Conservation (phyloP, 2,797 vertebrate species). For the Cuniculus paca region DNA sequence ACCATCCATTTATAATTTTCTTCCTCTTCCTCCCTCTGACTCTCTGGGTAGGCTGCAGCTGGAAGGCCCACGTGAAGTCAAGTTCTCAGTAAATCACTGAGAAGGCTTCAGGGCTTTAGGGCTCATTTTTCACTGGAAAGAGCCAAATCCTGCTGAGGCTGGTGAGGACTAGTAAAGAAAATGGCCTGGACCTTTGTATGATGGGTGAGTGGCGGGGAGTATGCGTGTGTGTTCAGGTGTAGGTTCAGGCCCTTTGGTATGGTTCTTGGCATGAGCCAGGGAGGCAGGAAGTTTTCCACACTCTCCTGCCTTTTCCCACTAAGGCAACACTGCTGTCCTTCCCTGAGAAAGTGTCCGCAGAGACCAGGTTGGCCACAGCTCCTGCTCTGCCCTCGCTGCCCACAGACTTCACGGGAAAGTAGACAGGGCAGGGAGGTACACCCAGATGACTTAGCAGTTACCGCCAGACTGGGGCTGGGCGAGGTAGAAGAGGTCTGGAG, state of each 20-base stretch:
- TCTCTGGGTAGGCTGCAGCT: constrained; percentile 72
- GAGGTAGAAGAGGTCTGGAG: neutral
- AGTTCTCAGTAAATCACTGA: constrained; percentile 83
- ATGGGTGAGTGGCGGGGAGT: neutral
- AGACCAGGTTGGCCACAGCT: neutral
- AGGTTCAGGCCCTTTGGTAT: neutral
- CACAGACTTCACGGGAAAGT: constrained; percentile 42
- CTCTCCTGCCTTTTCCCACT: neutral
- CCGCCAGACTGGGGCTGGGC: neutral
- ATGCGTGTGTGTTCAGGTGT: neutral
- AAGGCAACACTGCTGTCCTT: neutral
- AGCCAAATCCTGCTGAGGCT: constrained; percentile 48
- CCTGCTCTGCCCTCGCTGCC: neutral
- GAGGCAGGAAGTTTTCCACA: neutral
- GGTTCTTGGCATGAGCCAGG: neutral
- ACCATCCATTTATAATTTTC: constrained; percentile 85
- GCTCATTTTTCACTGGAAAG: constrained; percentile 79
- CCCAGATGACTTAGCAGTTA: neutral
- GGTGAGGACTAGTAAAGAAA: constrained; percentile 26
- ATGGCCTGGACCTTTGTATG: neutral
- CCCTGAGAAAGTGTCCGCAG: constrained; percentile 7
- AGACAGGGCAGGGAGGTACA: neutral
- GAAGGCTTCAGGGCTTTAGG: constrained; percentile 65
- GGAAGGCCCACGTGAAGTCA: constrained; percentile 76
- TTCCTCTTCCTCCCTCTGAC: constrained; percentile 83